Evolutionary conservation across 2,888 invertebrate genomes (phyloP).

Genomic region (Leucophenga maculata): DNA sequence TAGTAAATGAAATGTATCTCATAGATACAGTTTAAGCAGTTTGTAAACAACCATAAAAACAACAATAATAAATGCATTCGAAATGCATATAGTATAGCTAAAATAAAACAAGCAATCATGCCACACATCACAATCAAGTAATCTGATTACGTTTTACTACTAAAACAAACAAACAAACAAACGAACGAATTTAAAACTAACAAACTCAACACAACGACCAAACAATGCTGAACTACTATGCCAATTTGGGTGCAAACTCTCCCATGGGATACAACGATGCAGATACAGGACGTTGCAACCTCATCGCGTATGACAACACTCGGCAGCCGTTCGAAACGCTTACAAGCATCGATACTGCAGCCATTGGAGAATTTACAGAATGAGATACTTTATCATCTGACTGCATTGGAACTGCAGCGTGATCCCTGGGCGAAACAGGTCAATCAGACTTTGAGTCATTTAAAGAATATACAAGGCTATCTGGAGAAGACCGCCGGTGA

Average conservation of each 20-base stretch:
- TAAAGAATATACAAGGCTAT: slow-evolving; percentile 84
- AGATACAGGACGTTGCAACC: slow-evolving; percentile 79
- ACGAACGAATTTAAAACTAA: neutral
- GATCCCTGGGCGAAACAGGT: slow-evolving; percentile 80
- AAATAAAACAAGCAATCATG: neutral
- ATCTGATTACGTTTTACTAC: slow-evolving; percentile 15
- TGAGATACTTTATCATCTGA: slow-evolving; percentile 82
- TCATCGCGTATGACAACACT: slow-evolving; percentile 83
- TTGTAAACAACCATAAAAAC: too few relatives aligned
- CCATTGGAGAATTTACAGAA: slow-evolving; percentile 81
- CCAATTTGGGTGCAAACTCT: too few relatives aligned
- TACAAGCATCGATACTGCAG: slow-evolving; percentile 78
- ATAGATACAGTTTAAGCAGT: neutral
- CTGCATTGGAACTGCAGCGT: slow-evolving; percentile 82
- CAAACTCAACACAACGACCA: neutral
- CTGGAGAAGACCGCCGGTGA: slow-evolving; percentile 81
- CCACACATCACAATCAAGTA: neutral
- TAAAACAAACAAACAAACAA: slow-evolving; percentile 5
- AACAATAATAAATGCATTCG: too few relatives aligned
- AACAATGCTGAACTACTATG: too few relatives aligned
- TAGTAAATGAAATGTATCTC: neutral
- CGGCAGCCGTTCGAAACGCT: slow-evolving; percentile 77
- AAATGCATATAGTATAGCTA: neutral
- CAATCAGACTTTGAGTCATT: slow-evolving; percentile 82
- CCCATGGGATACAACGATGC: neutral